These are phyloP conservation scores for Epinephelus coioides DNA, from an alignment of 2,797 vertebrate species.

Conservation along the genomic window DNA sequence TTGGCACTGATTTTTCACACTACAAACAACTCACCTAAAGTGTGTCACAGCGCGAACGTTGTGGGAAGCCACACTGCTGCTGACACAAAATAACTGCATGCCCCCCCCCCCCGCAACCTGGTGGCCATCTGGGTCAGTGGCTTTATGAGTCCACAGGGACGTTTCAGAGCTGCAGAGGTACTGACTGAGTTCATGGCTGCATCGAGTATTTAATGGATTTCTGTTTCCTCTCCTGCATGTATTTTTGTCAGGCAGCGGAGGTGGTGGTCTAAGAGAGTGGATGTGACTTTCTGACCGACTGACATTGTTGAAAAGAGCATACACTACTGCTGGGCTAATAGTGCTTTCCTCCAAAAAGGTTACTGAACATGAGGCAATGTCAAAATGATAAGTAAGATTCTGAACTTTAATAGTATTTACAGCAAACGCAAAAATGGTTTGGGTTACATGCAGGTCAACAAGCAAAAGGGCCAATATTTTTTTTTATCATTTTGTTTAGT, in stretches of 20 bases:
- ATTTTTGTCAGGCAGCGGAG: constrained; percentile 29
- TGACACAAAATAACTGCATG: constrained; percentile 50
- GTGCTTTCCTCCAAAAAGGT: constrained; percentile 16
- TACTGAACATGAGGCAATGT: not conserved
- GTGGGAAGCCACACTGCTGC: constrained; percentile 12
- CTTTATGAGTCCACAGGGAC: constrained; percentile 52
- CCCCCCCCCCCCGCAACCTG: constrained; percentile 25
- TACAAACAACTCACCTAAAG: constrained; percentile 48
- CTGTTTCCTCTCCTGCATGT: constrained; percentile 40
- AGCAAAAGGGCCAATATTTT: not conserved
- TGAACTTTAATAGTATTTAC: not conserved
- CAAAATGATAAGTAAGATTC: constrained; percentile 2
- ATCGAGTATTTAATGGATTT: constrained; percentile 64
- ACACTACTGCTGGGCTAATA: not conserved
- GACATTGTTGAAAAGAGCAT: constrained; percentile 11
- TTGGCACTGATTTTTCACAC: constrained; percentile 42
- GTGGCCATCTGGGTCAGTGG: constrained; percentile 62
- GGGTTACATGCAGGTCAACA: not conserved
- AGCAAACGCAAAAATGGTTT: not conserved
- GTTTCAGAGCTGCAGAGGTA: constrained; percentile 43
- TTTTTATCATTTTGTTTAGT: too few relatives aligned
- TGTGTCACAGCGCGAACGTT: constrained; percentile 6
- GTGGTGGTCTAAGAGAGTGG: not conserved
- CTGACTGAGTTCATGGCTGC: constrained; percentile 47
- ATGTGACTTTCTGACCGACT: constrained; percentile 24